Evolutionary conservation across 2,888 invertebrate genomes (phyloP).

Genomic region (Steinernema scapterisci): DNA sequence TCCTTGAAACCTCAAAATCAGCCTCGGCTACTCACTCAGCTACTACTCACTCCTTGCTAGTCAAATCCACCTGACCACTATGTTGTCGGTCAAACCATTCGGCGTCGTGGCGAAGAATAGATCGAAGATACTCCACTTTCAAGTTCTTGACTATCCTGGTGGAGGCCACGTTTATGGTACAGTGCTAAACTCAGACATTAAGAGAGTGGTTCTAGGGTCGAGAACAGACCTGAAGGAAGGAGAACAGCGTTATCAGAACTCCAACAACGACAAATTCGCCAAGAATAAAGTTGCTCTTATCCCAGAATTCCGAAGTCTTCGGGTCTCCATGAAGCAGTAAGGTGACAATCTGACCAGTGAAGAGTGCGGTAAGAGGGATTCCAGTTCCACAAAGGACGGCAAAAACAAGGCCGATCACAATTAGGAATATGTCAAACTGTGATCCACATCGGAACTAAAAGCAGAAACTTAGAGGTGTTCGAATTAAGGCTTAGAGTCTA

Average conservation of each 20-base stretch:
- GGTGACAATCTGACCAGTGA: background rate
- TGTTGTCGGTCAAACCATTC: background rate
- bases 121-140: background rate
- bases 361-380: background rate
- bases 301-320: background rate
- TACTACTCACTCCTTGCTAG: background rate
- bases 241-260: background rate
- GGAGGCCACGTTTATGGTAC: background rate
- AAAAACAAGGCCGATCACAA: background rate
- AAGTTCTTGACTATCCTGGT: background rate
- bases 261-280: background rate
- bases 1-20: too few species aligned
- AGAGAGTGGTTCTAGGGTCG: background rate
- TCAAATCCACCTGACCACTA: background rate
- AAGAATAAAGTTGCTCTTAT: background rate
- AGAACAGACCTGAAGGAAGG: conserved; percentile 1
- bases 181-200: background rate
- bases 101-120: background rate
- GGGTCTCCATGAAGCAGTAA: background rate
- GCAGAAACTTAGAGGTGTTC: background rate
- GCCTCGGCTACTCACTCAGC: background rate
- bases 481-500: background rate
- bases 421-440: background rate
- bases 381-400: background rate
- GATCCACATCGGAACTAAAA: background rate